Conservation (phyloP, 2,888 invertebrate genomes). For the Cataglyphis albicans region DNA sequence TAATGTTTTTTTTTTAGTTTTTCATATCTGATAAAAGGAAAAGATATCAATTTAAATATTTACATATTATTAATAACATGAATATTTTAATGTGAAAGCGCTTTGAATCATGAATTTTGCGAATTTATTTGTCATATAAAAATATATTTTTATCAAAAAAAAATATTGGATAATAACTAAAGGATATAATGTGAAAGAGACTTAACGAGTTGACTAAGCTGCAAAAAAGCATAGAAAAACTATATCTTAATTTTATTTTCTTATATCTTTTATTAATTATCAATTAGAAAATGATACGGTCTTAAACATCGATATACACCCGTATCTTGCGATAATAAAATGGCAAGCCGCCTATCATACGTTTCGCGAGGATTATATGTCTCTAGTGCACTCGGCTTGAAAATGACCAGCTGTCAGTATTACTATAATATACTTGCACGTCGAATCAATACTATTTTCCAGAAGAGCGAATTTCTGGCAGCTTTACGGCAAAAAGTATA, state of each 20-base stretch:
- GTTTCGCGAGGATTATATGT: slow-evolving; percentile 3
- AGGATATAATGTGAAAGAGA: neutral
- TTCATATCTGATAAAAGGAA: neutral
- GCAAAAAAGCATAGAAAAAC: neutral
- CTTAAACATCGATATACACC: neutral
- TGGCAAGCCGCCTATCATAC: neutral
- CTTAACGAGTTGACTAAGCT: neutral
- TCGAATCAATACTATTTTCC: slow-evolving; percentile 43
- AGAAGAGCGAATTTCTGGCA: slow-evolving; percentile 20
- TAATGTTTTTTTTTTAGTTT: neutral
- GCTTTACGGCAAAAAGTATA: neutral
- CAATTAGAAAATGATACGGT: neutral
- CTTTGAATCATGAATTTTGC: neutral
- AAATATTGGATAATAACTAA: neutral
- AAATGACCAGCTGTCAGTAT: slow-evolving; percentile 29
- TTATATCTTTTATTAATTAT: neutral
- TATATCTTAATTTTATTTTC: neutral
- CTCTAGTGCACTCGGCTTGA: slow-evolving; percentile 25
- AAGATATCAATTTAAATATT: neutral
- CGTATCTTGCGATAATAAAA: neutral
- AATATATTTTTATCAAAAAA: neutral
- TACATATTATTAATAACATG: neutral
- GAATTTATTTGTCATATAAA: neutral
- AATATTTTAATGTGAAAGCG: neutral
- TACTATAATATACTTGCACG: slow-evolving; percentile 16